Conservation (phyloP, 1,140 invertebrate species). For the Palaemon carinicauda region DNA sequence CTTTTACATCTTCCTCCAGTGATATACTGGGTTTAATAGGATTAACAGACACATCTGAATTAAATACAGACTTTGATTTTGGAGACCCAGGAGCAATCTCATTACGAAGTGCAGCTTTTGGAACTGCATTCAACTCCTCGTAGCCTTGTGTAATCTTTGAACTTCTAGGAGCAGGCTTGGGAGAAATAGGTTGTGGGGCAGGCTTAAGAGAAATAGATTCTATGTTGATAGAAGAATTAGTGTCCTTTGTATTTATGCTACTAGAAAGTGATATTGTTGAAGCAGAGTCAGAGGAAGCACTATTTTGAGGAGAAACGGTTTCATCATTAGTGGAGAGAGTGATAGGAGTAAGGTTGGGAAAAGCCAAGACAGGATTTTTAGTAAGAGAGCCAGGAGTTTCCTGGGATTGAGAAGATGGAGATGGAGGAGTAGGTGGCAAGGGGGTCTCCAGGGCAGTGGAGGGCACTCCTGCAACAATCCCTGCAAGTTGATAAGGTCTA, state of each 20-base stretch:
- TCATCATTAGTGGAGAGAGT: slow-evolving; percentile 11
- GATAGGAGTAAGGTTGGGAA: slow-evolving; percentile 44
- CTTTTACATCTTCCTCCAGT: too few relatives aligned
- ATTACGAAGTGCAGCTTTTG: neutral
- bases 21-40: neutral
- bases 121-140: neutral
- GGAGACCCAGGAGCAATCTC: neutral
- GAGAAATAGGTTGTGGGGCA: slow-evolving; percentile 17
- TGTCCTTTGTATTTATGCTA: slow-evolving; percentile 32
- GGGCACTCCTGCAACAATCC: slow-evolving; percentile 43
- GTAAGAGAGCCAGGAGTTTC: neutral
- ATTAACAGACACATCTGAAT: neutral
- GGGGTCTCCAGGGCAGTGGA: slow-evolving; percentile 42
- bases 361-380: slow-evolving; percentile 4
- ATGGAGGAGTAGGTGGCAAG: slow-evolving; percentile 30
- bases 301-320: neutral
- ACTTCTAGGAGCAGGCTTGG: neutral
- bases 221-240: slow-evolving; percentile 20
- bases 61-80: neutral
- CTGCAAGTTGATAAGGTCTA: slow-evolving; percentile 47
- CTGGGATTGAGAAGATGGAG: neutral
- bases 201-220: slow-evolving; percentile 29
- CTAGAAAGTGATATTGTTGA: slow-evolving; percentile 26
- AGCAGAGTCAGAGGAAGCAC: slow-evolving; percentile 37
- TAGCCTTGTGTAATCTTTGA: neutral